Base-by-base conservation (phyloP, 2,797 vertebrate species). In the Lepilemur ruficaudatus region DNA sequence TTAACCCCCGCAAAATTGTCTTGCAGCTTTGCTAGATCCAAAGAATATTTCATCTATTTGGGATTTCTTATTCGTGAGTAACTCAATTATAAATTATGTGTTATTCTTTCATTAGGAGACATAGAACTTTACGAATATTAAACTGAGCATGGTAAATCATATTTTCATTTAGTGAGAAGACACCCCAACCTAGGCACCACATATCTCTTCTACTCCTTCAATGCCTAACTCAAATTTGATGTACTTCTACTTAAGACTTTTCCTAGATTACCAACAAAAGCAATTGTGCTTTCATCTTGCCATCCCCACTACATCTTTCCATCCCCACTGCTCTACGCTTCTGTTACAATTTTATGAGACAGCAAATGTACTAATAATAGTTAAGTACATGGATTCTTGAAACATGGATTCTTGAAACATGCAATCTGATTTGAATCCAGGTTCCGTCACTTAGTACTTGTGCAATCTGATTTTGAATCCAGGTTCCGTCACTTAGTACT, bases 1-100 rank as follows among this genome's bases (percentile, higher is more conserved):
- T 93, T 76, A 94, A 83, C 35, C 38, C 92, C 46, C 41, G n/a
- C 76, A 84, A 93, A 85, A 92, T 23, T 10, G 25, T 89, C 96
- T 59, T 80, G 12, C 22, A 94, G 22, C 32, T 89, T 89, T 95
- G 9, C 55, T 93, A 93, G 38, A 30, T 73, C 41, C 48, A 87
- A 85, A 81, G 48, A 86, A 50, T 14, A 1, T 72, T 95, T 92
- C 46, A 41, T 50, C 7, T 80, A 25, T 69, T 86, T 89, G 46
- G 18, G 25, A 55, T 91, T 91, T 96, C 57, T 93, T 93, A n/a
- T 43, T 94, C 11, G 65, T 55, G 25, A 92, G 41, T 75, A 89
- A 92, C 3, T 92, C 28, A 81, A 81, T 43, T 63, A 76, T 83
- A 76, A 76, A 90, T 57, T 73, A 73, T 63, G 15, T 73, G 63